phyloP scores from a whole-genome alignment of 1,140 invertebrate species.

The Philopotamus ludificatus region DNA sequence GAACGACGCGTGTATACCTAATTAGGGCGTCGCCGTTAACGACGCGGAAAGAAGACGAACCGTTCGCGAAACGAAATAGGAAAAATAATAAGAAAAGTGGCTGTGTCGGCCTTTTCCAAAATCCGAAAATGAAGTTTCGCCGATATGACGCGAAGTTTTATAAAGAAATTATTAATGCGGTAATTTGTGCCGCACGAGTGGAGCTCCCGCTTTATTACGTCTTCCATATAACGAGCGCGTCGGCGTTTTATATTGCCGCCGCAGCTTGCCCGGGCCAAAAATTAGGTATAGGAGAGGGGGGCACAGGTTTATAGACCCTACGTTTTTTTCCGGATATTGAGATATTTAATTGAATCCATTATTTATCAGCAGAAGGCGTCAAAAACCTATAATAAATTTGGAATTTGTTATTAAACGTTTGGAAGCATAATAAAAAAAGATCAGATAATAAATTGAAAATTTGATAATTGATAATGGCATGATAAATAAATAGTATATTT shows the following conservation, averaged over 20 bases:
- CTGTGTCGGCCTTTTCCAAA: not conserved
- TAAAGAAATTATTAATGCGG: slow-evolving; percentile 41
- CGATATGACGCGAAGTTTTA: slow-evolving; percentile 39
- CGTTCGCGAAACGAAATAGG: too few relatives aligned
- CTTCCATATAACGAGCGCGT: slow-evolving; percentile 24
- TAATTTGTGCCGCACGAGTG: slow-evolving; percentile 36
- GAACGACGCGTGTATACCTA: not conserved
- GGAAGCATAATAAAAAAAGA: too few relatives aligned
- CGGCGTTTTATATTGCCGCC: not conserved
- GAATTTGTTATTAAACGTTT: too few relatives aligned
- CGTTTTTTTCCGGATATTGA: too few relatives aligned
- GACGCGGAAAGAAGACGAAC: slow-evolving; percentile 24
- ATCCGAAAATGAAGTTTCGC: slow-evolving; percentile 29
- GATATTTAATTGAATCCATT: too few relatives aligned
- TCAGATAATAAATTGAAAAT: too few relatives aligned
- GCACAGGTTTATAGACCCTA: too few relatives aligned
- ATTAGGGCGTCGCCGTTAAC: slow-evolving; percentile 14
- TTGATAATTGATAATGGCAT: too few relatives aligned
- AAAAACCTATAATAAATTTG: too few relatives aligned
- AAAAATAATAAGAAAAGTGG: slow-evolving; percentile 11
- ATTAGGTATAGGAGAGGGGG: too few relatives aligned
- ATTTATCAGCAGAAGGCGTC: too few relatives aligned
- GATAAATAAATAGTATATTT: too few relatives aligned
- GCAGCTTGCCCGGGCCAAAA: slow-evolving; percentile 2
- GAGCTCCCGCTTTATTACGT: slow-evolving; percentile 22